Conservation (phyloP, 2,797 vertebrate genomes). For the Onychomys leucogaster region DNA sequence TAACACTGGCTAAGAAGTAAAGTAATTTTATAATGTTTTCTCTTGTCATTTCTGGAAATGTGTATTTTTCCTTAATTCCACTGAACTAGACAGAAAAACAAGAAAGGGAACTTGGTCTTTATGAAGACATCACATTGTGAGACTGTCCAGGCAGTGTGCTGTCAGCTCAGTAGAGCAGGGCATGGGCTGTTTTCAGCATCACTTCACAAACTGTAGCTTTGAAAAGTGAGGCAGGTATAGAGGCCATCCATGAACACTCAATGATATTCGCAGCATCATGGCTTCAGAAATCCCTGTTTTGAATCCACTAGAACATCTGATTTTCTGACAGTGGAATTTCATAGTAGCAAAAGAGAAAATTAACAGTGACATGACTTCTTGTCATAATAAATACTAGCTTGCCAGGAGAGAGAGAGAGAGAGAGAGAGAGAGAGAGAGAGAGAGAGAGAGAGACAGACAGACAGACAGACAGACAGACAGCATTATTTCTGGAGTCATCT, state of each 20-base stretch:
- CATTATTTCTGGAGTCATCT: neutral
- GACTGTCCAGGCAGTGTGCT: no score
- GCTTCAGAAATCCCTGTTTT: neutral
- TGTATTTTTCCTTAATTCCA: neutral
- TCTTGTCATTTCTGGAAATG: neutral
- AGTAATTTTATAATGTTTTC: neutral
- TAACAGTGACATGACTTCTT: neutral
- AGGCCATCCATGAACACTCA: neutral
- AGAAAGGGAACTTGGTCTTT: neutral
- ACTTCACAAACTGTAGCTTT: neutral
- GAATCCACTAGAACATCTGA: neutral
- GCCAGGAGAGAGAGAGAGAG: neutral
- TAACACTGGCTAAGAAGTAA: neutral
- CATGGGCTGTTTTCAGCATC: neutral
- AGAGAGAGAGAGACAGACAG: no score
- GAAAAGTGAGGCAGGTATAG: neutral
- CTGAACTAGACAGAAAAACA: neutral
- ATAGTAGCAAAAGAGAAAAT: neutral
- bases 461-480: no score
- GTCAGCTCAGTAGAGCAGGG: neutral
- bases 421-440: no score
- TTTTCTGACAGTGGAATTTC: neutral
- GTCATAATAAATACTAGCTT: neutral
- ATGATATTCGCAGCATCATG: neutral
- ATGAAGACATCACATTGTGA: neutral